A percentile compares a stretch with the other conserved stretches of the same genome.
These are phyloP conservation scores for Thymelicus acteon DNA, from an alignment of 2,888 invertebrate species.

Conservation along the genomic window DNA sequence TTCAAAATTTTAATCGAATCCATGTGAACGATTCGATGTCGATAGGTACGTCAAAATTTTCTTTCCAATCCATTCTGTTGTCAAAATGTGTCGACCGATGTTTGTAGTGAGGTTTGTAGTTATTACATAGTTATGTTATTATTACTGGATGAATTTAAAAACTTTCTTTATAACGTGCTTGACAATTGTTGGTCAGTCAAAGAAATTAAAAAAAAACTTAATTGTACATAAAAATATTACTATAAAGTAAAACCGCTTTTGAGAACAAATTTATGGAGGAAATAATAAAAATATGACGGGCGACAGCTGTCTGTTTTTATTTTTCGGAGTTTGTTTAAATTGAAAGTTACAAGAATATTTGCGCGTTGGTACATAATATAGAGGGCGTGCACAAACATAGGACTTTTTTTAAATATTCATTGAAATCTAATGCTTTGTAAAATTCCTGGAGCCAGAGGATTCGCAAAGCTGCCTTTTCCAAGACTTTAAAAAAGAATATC, in stretches of 20 bases:
- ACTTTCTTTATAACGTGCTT: neutral
- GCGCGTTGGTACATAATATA: neutral
- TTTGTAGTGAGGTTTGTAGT: neutral
- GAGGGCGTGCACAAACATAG: neutral
- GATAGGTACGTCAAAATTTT: neutral
- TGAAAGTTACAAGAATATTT: too few species aligned
- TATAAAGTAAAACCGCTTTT: conserved; percentile 16
- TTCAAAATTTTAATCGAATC: conserved; percentile 21
- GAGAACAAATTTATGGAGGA: neutral
- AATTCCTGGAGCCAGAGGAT: too few species aligned
- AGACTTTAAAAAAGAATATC: too few species aligned
- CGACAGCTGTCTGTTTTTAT: conserved; percentile 30
- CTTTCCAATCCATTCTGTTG: conserved; percentile 2
- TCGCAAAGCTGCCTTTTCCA: too few species aligned
- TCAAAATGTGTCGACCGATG: neutral
- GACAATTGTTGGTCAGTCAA: neutral
- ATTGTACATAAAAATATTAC: neutral
- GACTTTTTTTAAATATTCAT: too few species aligned
- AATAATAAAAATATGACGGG: neutral
- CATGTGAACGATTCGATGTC: neutral
- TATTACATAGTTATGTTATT: too few species aligned
- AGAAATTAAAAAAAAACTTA: conserved; percentile 4
- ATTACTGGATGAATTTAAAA: neutral
- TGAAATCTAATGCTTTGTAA: too few species aligned
- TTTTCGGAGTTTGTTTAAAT: neutral